These are phyloP conservation scores for Thamnaconus septentrionalis DNA, from an alignment of 2,113 vertebrate genomes.

Conservation along the genomic window DNA sequence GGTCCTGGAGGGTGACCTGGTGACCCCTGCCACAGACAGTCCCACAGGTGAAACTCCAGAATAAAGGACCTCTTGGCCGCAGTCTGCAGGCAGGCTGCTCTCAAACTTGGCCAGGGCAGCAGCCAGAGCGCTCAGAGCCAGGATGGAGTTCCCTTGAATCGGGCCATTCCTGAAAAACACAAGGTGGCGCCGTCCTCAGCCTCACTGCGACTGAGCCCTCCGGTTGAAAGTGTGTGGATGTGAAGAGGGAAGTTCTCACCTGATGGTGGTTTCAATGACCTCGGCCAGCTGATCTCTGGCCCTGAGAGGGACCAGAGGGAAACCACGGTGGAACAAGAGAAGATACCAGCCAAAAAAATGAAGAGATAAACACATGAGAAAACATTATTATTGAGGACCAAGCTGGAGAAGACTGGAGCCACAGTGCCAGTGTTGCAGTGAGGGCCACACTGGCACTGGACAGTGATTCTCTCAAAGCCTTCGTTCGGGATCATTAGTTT, in stretches of 20 bases:
- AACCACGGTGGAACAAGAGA: not conserved
- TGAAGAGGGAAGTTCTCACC: conserved; percentile 77
- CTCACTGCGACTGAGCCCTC: not conserved
- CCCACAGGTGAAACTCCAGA: no score
- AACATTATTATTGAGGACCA: no score
- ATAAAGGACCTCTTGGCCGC: conserved; percentile 59
- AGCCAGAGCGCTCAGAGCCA: conserved; percentile 90
- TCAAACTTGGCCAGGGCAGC: conserved; percentile 85
- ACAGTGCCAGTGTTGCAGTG: no score
- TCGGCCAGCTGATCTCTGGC: conserved; percentile 90
- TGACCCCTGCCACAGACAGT: no score
- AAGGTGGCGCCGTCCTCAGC: not conserved
- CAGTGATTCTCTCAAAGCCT: no score
- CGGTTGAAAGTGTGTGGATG: not conserved
- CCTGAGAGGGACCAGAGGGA: conserved; percentile 69
- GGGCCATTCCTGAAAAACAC: conserved; percentile 84
- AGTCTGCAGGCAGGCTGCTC: conserved; percentile 83
- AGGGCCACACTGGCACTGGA: no score
- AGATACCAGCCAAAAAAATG: not conserved
- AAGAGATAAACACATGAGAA: not conserved
- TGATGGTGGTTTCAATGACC: conserved; percentile 86
- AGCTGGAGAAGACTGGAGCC: no score
- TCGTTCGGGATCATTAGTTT: no score
- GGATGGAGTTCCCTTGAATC: conserved; percentile 91
- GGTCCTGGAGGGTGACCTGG: no score